Conservation (phyloP, 2,888 invertebrate genomes). For the Drosophila ezoana region DNA sequence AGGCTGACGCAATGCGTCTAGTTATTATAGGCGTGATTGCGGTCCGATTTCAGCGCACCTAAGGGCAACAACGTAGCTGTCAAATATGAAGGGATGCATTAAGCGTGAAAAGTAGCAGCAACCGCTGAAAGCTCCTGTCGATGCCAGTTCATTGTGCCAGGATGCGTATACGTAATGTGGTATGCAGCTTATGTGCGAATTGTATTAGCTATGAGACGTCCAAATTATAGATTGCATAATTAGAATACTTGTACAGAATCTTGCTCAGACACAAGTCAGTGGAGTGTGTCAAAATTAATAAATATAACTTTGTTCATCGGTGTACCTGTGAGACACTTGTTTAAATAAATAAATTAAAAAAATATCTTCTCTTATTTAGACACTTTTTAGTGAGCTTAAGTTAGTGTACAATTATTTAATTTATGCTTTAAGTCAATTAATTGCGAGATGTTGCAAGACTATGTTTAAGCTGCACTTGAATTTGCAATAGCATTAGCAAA, state of each 20-base stretch:
- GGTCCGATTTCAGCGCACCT: background rate
- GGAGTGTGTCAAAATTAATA: background rate
- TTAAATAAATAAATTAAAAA: too few relatives aligned
- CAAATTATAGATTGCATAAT: too few relatives aligned
- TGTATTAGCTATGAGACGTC: background rate
- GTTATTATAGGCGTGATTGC: slow-evolving; percentile 30
- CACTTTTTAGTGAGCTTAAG: too few relatives aligned
- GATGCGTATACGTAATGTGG: slow-evolving; percentile 5
- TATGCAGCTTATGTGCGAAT: slow-evolving; percentile 5
- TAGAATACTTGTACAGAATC: background rate
- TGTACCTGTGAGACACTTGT: too few relatives aligned
- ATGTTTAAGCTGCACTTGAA: background rate
- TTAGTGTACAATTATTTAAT: too few relatives aligned
- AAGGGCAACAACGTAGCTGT: background rate
- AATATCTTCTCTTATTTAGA: too few relatives aligned
- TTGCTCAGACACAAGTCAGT: background rate
- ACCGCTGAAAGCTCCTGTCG: background rate
- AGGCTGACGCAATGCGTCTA: slow-evolving; percentile 65
- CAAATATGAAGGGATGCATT: slow-evolving; percentile 1
- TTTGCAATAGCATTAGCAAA: background rate
- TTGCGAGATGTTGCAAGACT: background rate
- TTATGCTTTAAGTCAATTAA: too few relatives aligned
- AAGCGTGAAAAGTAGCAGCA: slow-evolving; percentile 19
- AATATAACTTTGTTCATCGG: too few relatives aligned
- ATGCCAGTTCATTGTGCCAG: background rate